These are phyloP conservation scores for Gerris buenoi DNA, from an alignment of 1,140 invertebrate genomes.

Conservation along the genomic window DNA sequence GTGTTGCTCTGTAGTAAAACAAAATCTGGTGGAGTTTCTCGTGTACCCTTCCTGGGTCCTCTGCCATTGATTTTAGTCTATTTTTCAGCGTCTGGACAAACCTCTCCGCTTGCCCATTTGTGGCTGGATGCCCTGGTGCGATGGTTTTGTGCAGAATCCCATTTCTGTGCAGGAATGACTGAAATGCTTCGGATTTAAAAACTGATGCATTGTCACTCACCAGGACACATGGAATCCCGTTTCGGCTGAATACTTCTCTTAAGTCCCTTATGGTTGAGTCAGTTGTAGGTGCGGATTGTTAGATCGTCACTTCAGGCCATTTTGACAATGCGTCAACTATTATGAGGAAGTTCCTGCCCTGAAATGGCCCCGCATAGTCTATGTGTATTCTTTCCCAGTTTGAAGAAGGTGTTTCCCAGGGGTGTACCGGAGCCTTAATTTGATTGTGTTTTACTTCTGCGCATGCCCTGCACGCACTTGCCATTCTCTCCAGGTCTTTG, in stretches of 20 bases:
- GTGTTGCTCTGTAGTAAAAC: neutral
- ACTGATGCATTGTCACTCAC: slow-evolving; percentile 15
- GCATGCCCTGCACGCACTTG: slow-evolving; percentile 19
- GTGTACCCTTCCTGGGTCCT: neutral
- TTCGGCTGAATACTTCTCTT: slow-evolving; percentile 6
- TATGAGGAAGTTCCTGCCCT: slow-evolving; percentile 28
- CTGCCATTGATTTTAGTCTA: neutral
- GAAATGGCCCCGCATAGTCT: slow-evolving; percentile 26
- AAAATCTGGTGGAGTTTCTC: neutral
- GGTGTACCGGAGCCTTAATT: slow-evolving; percentile 18
- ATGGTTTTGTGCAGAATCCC: slow-evolving; percentile 24
- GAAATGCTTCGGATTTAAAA: slow-evolving; percentile 11
- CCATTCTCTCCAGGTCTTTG: slow-evolving; percentile 23
- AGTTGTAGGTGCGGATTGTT: slow-evolving; percentile 7
- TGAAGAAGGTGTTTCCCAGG: slow-evolving; percentile 22
- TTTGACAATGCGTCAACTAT: slow-evolving; percentile 29
- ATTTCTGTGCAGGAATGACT: slow-evolving; percentile 1
- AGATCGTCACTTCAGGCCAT: slow-evolving; percentile 15
- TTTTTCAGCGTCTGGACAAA: neutral
- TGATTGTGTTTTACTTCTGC: slow-evolving; percentile 18
- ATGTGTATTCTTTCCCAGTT: slow-evolving; percentile 26
- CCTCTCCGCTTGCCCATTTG: slow-evolving; percentile 27
- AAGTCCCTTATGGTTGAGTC: slow-evolving; percentile 7
- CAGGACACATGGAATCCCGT: neutral
- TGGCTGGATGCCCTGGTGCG: slow-evolving; percentile 26